A percentile compares a stretch with the other conserved stretches of the same genome.
Evolutionary conservation across 2,113 vertebrate genomes (phyloP).

Genomic region (Microcebus tavaratra): DNA sequence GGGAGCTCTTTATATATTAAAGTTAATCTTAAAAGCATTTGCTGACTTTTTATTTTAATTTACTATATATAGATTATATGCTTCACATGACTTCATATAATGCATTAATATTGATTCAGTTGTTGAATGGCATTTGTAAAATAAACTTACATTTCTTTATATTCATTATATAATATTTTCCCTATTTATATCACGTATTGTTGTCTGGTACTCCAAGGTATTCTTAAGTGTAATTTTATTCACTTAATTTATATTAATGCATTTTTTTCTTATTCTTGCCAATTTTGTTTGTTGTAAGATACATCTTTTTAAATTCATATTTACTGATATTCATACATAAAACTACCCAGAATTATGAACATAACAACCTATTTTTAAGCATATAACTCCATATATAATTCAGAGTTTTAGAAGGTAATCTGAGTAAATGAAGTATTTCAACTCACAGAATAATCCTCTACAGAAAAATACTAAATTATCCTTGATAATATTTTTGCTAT

Average conservation of each 20-base stretch:
- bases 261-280: neutral
- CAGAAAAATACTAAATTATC: neutral
- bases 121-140: slow-evolving; percentile 24
- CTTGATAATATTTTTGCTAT: neutral
- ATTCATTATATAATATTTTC: neutral
- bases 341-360: neutral
- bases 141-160: neutral
- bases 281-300: neutral
- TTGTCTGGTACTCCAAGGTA: neutral
- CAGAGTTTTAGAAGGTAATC: neutral
- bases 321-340: neutral
- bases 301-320: neutral
- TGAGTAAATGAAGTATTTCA: neutral
- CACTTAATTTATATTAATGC: neutral
- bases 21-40: slow-evolving; percentile 32
- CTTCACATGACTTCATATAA: neutral
- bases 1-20: neutral
- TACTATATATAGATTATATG: slow-evolving; percentile 31
- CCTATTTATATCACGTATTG: neutral
- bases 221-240: neutral
- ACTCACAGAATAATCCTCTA: neutral
- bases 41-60: slow-evolving; percentile 57
- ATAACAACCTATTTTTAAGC: neutral
- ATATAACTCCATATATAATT: neutral
- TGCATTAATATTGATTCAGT: slow-evolving; percentile 10